A percentile compares a stretch with the other conserved stretches of the same genome.
Evolutionary conservation across 1,140 invertebrate species (phyloP).

Genomic region (Leptinotarsa lineolata): DNA sequence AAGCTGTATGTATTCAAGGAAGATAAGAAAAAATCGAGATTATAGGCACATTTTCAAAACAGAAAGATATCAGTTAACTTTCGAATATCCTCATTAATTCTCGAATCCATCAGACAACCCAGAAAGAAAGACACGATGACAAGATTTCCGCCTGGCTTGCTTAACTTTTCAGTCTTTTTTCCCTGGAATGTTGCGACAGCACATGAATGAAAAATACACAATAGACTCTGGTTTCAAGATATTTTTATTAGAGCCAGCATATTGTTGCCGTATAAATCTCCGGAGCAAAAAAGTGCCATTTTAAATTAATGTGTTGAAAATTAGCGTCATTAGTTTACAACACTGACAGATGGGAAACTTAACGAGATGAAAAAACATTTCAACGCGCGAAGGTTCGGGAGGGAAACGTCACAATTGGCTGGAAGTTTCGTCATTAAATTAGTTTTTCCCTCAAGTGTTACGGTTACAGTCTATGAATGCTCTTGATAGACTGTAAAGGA

Average conservation of each 20-base stretch:
- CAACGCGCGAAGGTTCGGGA: neutral
- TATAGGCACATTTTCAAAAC: no score
- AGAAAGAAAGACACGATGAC: no score
- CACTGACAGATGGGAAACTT: slow-evolving; percentile 23
- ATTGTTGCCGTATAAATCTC: neutral
- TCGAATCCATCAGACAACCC: no score
- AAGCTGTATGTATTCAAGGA: no score
- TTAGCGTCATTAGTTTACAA: slow-evolving; percentile 22
- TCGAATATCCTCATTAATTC: no score
- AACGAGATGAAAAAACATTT: slow-evolving; percentile 22
- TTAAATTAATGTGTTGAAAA: slow-evolving; percentile 18
- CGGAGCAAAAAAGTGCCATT: slow-evolving; percentile 17
- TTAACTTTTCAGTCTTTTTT: no score
- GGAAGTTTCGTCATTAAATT: slow-evolving; percentile 24
- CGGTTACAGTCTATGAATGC: slow-evolving; percentile 14
- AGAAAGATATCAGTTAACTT: no score
- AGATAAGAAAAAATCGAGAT: no score
- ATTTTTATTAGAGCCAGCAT: slow-evolving; percentile 7
- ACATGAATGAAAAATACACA: no score
- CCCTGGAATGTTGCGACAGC: no score
- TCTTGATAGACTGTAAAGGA: neutral
- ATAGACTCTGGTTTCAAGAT: neutral
- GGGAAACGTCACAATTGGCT: slow-evolving; percentile 23
- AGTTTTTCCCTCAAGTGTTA: slow-evolving; percentile 18
- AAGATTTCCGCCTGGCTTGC: no score